Evolutionary conservation across 2,797 vertebrate genomes (phyloP).

Genomic region (Halcyon smyrnensis): DNA sequence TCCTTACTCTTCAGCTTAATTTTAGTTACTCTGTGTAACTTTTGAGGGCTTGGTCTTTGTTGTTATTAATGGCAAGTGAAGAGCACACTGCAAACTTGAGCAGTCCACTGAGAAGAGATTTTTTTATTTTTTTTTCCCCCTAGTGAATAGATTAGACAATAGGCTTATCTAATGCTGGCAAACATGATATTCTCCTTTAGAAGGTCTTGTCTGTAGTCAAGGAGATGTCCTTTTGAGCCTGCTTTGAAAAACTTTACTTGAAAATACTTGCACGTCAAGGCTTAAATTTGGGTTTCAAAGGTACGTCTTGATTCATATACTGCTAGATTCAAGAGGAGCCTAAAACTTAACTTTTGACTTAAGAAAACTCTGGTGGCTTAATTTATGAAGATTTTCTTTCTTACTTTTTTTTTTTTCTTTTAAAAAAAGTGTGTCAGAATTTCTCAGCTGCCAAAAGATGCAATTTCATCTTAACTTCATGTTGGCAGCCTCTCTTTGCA

Average conservation of each 20-base stretch:
- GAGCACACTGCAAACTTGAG: background rate
- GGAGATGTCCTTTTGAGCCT: background rate
- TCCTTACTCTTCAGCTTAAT: conserved; percentile 20
- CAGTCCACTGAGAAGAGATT: background rate
- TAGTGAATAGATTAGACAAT: background rate
- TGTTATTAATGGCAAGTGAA: background rate
- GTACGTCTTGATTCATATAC: background rate
- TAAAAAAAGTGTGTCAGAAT: conserved; percentile 2
- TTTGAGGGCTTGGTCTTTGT: background rate
- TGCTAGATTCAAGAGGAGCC: conserved; percentile 1
- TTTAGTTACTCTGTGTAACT: conserved; percentile 5
- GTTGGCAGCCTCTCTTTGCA: conserved; percentile 59
- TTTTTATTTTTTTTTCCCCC: background rate
- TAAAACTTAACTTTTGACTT: background rate
- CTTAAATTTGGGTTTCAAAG: background rate
- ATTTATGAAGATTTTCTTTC: conserved; percentile 23
- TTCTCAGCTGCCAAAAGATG: conserved; percentile 57
- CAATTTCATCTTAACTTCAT: conserved; percentile 56
- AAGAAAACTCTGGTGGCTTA: conserved; percentile 56
- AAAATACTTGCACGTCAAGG: background rate
- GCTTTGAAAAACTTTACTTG: background rate
- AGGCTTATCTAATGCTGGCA: background rate
- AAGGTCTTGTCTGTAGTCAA: background rate
- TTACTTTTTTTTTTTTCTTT: background rate
- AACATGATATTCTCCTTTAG: background rate